Evolutionary conservation across 2,113 vertebrate genomes (phyloP).

Genomic region (Circaetus gallicus): DNA sequence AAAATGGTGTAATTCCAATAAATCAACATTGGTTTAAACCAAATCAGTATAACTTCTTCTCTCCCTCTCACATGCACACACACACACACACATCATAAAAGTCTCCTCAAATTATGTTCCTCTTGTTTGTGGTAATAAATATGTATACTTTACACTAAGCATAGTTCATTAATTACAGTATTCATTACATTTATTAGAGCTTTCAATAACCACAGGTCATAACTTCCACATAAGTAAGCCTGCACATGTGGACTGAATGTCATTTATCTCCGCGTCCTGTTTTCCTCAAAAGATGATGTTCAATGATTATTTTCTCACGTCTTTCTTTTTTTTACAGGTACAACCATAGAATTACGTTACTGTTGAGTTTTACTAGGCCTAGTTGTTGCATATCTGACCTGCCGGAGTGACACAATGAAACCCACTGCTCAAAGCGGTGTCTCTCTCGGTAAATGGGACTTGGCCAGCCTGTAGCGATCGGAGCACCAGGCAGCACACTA

Average conservation of each 20-base stretch:
- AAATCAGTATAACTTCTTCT: background rate
- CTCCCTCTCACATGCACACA: accelerated
- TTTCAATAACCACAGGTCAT: background rate
- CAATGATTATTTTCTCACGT: background rate
- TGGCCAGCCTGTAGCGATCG: background rate
- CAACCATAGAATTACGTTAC: background rate
- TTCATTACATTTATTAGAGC: background rate
- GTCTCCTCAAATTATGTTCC: background rate
- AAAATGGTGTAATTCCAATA: background rate
- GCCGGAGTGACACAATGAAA: background rate
- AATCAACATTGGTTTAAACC: background rate
- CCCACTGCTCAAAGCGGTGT: background rate
- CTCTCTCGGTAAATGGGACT: background rate
- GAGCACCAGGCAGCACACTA: background rate
- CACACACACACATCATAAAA: background rate
- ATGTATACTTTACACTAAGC: background rate
- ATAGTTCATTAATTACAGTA: background rate
- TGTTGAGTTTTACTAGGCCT: background rate
- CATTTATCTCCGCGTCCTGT: background rate
- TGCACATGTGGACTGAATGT: background rate
- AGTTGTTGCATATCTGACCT: background rate
- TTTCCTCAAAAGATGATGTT: background rate
- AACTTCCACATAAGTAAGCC: background rate
- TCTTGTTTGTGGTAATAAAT: background rate
- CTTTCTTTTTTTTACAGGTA: background rate